A percentile compares a stretch with the other conserved stretches of the same genome.
Conservation (phyloP, 2,113 vertebrate species). For the Nesogale talazaci region DNA sequence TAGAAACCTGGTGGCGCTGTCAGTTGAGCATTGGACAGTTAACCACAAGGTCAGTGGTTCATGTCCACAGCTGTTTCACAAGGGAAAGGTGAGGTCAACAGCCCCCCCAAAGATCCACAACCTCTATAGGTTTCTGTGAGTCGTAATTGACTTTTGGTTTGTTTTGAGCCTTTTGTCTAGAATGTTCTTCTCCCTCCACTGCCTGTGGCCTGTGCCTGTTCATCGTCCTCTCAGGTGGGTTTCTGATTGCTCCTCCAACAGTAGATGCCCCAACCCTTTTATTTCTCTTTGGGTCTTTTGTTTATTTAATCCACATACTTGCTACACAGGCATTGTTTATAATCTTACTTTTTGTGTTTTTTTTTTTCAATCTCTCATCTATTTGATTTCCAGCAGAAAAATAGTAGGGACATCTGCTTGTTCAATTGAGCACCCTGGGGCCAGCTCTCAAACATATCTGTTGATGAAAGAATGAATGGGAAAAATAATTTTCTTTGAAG, state of each 20-base stretch:
- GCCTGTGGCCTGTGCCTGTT: neutral
- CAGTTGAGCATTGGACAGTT: too few species aligned
- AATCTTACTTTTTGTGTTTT: neutral
- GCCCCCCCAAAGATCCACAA: too few species aligned
- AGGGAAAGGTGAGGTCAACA: too few species aligned
- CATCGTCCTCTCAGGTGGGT: neutral
- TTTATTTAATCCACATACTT: neutral
- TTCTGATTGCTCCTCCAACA: rapidly evolving
- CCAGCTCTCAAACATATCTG: neutral
- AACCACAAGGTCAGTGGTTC: too few species aligned
- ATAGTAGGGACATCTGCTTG: neutral
- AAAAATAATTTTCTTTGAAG: slow-evolving; percentile 19
- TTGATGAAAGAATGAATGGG: slow-evolving; percentile 9
- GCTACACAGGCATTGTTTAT: neutral
- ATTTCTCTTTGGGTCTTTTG: neutral
- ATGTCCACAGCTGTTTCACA: too few species aligned
- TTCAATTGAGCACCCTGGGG: neutral
- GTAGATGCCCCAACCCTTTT: too few species aligned
- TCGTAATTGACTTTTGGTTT: too few species aligned
- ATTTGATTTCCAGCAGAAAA: neutral
- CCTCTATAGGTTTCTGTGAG: too few species aligned
- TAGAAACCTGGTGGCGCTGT: too few species aligned
- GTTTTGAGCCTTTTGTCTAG: neutral
- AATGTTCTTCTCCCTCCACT: neutral
- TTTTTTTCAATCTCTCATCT: neutral